phyloP scores from a whole-genome alignment of 2,888 invertebrate genomes.

The Schrankia costaestrigalis region DNA sequence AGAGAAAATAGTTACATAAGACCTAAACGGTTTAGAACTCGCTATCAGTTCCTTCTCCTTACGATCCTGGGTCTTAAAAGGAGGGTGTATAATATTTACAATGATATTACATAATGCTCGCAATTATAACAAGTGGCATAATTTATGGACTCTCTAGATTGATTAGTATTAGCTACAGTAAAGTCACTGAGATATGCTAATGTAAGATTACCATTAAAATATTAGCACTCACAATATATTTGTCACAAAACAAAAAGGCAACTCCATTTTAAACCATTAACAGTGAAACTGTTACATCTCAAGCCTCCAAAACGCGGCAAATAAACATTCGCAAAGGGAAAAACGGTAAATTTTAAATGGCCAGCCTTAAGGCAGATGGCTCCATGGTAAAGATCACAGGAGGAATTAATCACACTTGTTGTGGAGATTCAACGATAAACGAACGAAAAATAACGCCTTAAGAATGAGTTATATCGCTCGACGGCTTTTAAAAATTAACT shows the following conservation, averaged over 20 bases:
- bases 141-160: too few species aligned
- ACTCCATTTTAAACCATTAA: conserved; percentile 31
- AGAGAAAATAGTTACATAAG: too few species aligned
- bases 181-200: too few species aligned
- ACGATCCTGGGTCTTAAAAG: too few species aligned
- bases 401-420: conserved; percentile 72
- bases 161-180: too few species aligned
- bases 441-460: conserved; percentile 65
- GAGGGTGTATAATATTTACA: too few species aligned
- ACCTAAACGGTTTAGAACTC: too few species aligned
- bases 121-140: too few species aligned
- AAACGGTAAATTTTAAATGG: conserved; percentile 62
- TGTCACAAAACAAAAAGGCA: conserved; percentile 1
- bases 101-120: too few species aligned
- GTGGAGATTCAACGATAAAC: conserved; percentile 65
- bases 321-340: conserved; percentile 38
- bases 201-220: too few species aligned
- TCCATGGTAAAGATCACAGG: conserved; percentile 44
- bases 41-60: too few species aligned
- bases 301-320: conserved; percentile 29
- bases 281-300: conserved; percentile 29
- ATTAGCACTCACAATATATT: too few species aligned
- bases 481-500: conserved; percentile 56
- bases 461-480: conserved; percentile 53
- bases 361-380: conserved; percentile 53